A percentile compares a stretch with the other conserved stretches of the same genome.
Conservation (phyloP, 2,888 invertebrate genomes). For the Drepana falcataria region DNA sequence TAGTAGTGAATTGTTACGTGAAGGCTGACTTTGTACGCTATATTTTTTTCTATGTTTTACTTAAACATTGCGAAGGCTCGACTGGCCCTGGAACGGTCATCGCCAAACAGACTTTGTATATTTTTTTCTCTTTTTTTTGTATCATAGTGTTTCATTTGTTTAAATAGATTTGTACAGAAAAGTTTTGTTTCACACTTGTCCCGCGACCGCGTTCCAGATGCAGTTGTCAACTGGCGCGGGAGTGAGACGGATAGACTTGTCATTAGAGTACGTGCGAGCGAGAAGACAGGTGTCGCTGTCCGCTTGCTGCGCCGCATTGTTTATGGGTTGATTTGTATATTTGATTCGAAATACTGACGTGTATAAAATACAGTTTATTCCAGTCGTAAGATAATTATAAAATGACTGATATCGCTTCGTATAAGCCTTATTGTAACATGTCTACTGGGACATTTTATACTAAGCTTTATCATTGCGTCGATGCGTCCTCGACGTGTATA, state of each 20-base stretch:
- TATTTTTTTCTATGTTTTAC: slow-evolving; percentile 16
- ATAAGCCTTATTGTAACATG: slow-evolving; percentile 20
- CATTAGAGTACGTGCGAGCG: slow-evolving; percentile 4
- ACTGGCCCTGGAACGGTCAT: not conserved
- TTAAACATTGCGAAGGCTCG: slow-evolving; percentile 3
- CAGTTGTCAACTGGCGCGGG: slow-evolving; percentile 9
- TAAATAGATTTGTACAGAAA: slow-evolving; percentile 57
- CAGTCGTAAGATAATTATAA: slow-evolving; percentile 13
- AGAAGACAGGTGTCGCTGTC: slow-evolving; percentile 11
- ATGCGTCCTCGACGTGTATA: slow-evolving; percentile 20
- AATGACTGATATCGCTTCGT: slow-evolving; percentile 35
- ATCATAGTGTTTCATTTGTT: slow-evolving; percentile 55
- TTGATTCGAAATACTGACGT: slow-evolving; percentile 39
- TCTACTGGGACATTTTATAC: slow-evolving; percentile 22
- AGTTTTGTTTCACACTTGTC: slow-evolving; percentile 59
- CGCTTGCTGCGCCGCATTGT: slow-evolving; percentile 20
- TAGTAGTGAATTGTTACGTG: slow-evolving; percentile 40
- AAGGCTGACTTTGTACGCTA: slow-evolving; percentile 66
- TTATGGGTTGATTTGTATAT: slow-evolving; percentile 46
- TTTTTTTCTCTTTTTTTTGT: slow-evolving; percentile 53
- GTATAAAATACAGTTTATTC: slow-evolving; percentile 42
- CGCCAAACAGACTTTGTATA: slow-evolving; percentile 36
- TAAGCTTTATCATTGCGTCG: slow-evolving; percentile 27
- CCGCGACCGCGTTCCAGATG: slow-evolving; percentile 19
- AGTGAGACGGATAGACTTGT: slow-evolving; percentile 2